These are phyloP conservation scores for Graphium colonna DNA, from an alignment of 2,888 invertebrate species.

Conservation along the genomic window DNA sequence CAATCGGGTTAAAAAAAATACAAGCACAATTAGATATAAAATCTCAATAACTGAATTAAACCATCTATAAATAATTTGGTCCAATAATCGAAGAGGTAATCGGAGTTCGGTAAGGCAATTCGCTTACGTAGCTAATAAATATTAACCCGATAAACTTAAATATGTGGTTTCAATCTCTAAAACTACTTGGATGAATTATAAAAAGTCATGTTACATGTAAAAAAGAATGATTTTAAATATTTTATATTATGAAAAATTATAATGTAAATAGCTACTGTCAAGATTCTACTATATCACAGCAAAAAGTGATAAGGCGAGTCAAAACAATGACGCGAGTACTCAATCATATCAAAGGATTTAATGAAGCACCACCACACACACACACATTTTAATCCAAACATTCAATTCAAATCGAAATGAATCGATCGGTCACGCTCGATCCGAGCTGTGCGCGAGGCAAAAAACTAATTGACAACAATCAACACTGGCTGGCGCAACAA, in stretches of 20 bases:
- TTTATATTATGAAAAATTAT: too few species aligned
- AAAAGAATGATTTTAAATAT: slow-evolving; percentile 2
- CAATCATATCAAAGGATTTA: slow-evolving; percentile 56
- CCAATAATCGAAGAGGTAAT: too few species aligned
- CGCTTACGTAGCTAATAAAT: too few species aligned
- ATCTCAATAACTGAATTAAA: too few species aligned
- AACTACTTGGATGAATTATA: too few species aligned
- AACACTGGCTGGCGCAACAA: slow-evolving; percentile 64
- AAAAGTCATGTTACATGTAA: too few species aligned
- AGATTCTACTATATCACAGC: slow-evolving; percentile 21
- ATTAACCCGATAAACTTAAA: too few species aligned
- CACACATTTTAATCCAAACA: slow-evolving; percentile 70
- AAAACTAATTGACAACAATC: slow-evolving; percentile 79
- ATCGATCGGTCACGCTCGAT: slow-evolving; percentile 64
- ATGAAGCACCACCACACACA: slow-evolving; percentile 48
- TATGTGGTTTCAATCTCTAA: too few species aligned
- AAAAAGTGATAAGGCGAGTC: slow-evolving; percentile 14
- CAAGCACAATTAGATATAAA: too few species aligned
- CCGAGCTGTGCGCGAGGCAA: slow-evolving; percentile 54
- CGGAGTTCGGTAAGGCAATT: too few species aligned
- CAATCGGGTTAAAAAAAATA: too few species aligned
- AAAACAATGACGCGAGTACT: slow-evolving; percentile 39
- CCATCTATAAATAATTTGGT: too few species aligned
- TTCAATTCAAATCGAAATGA: slow-evolving; percentile 65
- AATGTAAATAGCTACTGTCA: slow-evolving; percentile 12